phyloP scores from a whole-genome alignment of 2,888 invertebrate genomes.

The Nomada flava region DNA sequence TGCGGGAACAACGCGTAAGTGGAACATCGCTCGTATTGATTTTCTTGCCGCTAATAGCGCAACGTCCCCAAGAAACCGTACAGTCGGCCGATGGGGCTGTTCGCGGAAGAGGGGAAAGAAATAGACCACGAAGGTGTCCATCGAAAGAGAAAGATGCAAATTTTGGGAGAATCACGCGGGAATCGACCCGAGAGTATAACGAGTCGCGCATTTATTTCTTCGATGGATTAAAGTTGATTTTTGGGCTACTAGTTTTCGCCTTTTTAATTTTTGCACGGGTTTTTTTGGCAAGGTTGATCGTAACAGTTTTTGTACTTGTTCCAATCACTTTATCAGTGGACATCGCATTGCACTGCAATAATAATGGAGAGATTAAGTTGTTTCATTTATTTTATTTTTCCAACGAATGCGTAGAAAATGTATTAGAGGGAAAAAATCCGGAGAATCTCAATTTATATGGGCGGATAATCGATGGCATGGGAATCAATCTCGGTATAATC shows the following conservation, averaged over 20 bases:
- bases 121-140: slow-evolving; percentile 1
- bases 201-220: too few species aligned
- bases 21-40: slow-evolving; percentile 59
- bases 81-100: slow-evolving; percentile 34
- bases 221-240: too few species aligned
- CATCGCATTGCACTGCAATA: too few species aligned
- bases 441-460: background rate
- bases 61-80: slow-evolving; percentile 57
- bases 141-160: background rate
- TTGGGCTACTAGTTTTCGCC: too few species aligned
- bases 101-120: slow-evolving; percentile 20
- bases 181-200: too few species aligned
- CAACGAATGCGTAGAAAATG: background rate
- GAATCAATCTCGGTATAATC: background rate
- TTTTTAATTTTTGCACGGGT: too few species aligned
- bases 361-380: background rate
- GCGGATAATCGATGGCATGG: background rate
- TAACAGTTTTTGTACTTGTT: too few species aligned
- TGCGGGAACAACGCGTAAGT: slow-evolving; percentile 50
- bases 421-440: background rate
- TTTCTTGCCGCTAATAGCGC: slow-evolving; percentile 56
- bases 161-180: background rate
- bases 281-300: too few species aligned
- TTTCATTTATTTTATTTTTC: background rate
- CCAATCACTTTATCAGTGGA: too few species aligned